phyloP scores from a whole-genome alignment of 2,113 vertebrate genomes.

The Pseudorectes ferrugineus region DNA sequence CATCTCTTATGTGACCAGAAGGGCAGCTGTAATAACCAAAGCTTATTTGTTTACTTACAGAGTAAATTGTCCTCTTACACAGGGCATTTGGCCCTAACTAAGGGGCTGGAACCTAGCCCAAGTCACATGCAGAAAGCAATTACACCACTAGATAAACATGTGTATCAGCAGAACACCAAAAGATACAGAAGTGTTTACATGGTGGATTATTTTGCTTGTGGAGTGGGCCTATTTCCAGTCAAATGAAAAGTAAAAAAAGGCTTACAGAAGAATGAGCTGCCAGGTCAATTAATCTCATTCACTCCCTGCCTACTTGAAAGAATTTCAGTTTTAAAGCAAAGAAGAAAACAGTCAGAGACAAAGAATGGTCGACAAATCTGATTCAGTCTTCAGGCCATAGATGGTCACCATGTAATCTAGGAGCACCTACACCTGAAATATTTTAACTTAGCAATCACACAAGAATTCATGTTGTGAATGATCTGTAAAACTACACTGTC shows the following conservation, averaged over 20 bases:
- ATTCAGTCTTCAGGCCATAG: neutral
- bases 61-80: neutral
- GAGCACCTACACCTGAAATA: neutral
- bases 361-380: neutral
- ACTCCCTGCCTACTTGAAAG: neutral
- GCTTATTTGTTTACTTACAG: neutral
- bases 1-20: neutral
- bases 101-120: neutral
- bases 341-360: no score
- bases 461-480: neutral
- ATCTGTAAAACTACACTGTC: neutral
- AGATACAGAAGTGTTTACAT: neutral
- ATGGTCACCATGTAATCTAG: neutral
- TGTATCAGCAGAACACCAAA: neutral
- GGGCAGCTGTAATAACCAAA: neutral
- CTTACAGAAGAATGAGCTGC: accelerated
- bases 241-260: neutral
- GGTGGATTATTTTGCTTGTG: neutral
- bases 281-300: neutral
- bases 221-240: neutral
- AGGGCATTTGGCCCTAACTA: neutral
- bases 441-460: neutral
- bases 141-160: neutral
- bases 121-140: neutral
- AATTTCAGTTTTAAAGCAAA: neutral